Conservation (phyloP, 2,888 invertebrate genomes). For the Eudasyphora cyanicolor region DNA sequence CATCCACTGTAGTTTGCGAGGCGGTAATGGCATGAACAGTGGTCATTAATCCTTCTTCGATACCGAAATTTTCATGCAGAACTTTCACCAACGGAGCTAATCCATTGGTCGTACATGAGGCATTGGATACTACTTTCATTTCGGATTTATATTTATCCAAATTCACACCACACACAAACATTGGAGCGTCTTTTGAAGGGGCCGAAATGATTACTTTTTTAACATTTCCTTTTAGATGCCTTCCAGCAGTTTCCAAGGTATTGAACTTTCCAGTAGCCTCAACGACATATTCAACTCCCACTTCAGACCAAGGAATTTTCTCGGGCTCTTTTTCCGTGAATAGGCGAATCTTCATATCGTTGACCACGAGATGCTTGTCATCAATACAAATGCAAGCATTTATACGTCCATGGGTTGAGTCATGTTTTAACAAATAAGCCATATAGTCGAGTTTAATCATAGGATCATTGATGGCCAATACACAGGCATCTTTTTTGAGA, state of each 20-base stretch:
- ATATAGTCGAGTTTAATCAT: conserved; percentile 99
- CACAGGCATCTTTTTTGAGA: conserved; percentile 87
- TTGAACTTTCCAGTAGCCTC: conserved; percentile 99
- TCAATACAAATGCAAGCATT: conserved; percentile 93
- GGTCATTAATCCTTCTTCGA: conserved; percentile 98
- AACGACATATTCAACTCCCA: conserved; percentile 97
- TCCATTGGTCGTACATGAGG: conserved; percentile 99
- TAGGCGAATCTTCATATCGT: conserved; percentile 91
- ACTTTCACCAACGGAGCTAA: conserved; percentile 98
- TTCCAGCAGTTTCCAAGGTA: conserved; percentile 95
- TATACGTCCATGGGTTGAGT: conserved; percentile 98
- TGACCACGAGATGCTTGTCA: conserved; percentile 91
- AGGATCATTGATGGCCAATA: conserved; percentile 98
- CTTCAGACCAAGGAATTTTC: conserved; percentile 80
- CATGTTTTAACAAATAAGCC: conserved; percentile 99
- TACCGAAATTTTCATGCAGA: conserved; percentile 97
- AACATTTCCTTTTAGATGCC: conserved; percentile 95
- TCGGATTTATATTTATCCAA: conserved; percentile 92
- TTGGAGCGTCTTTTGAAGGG: conserved; percentile 98
- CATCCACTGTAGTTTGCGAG: conserved; percentile 99
- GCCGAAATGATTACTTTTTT: conserved; percentile 99
- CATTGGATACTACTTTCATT: conserved; percentile 94
- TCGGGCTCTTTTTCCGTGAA: conserved; percentile 77
- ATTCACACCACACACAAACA: conserved; percentile 99
- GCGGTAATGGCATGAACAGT: conserved; percentile 98